phyloP scores from a whole-genome alignment of 2,888 invertebrate genomes.

The Heliconius aoede region DNA sequence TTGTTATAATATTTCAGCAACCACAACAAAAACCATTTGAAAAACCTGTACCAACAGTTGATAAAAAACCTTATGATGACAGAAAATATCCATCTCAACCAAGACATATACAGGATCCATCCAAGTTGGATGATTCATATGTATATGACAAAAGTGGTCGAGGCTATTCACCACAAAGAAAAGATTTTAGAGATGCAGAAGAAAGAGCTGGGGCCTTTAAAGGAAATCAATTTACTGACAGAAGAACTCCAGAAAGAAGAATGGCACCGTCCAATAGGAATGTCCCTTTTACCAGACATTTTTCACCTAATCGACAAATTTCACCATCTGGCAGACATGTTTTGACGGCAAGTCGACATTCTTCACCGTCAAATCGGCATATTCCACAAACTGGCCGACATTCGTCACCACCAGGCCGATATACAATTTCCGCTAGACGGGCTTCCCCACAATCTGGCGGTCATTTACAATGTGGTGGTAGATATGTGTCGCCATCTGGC shows the following conservation, averaged over 20 bases:
- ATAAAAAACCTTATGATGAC: constrained; percentile 42
- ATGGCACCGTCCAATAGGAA: constrained; percentile 49
- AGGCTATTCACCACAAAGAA: constrained; percentile 35
- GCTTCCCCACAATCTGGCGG: constrained; percentile 29
- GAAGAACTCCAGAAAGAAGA: constrained; percentile 48
- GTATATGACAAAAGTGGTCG: constrained; percentile 30
- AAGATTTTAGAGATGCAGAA: constrained; percentile 30
- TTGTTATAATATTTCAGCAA: constrained; percentile 23
- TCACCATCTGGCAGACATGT: constrained; percentile 33
- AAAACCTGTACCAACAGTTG: constrained; percentile 33
- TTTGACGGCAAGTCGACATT: constrained; percentile 42
- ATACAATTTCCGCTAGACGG: constrained; percentile 22
- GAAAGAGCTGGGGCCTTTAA: constrained; percentile 49
- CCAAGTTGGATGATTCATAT: constrained; percentile 27
- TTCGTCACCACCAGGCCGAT: constrained; percentile 18
- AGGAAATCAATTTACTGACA: constrained; percentile 37
- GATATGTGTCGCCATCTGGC: constrained; percentile 50
- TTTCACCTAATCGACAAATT: constrained; percentile 44
- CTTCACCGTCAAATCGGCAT: constrained; percentile 44
- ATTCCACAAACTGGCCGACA: constrained; percentile 48
- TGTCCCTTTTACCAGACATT: constrained; percentile 40
- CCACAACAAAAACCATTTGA: constrained; percentile 42
- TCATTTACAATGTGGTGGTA: constrained; percentile 36
- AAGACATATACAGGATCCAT: constrained; percentile 34
- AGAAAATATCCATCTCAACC: constrained; percentile 36